Evolutionary conservation across 2,888 invertebrate genomes (phyloP), one percentile per base, ranked within the genome.

Genomic region (Autographa gamma): DNA sequence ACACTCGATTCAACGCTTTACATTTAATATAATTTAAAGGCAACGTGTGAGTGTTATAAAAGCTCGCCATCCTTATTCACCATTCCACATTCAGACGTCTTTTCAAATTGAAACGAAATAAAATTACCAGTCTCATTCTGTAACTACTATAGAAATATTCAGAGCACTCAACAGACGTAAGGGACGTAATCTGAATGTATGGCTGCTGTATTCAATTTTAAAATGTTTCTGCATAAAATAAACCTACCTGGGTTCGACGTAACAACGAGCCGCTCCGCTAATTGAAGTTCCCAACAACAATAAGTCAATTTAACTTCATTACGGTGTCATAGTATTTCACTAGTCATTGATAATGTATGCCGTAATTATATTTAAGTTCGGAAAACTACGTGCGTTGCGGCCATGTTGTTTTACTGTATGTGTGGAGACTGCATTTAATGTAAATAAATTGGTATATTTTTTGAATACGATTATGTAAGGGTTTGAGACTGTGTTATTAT

Each of bases 231-330:
- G 83, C 85, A 83, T 84, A 88, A 87, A 89, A 89, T 87, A 88
- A 87, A 88, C 82, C 83, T 71, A 65, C 65, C 81, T 70, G 76
- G 80, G 78, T 85, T 83, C 76, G 81, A 86, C 85, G 85, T 83
- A 88, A 91, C 90, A 88, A 86, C 87, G 79, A 77, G 84, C 84
- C 81, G 84, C 86, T 84, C 74, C 82, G 71, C 82, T 90, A 92
- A 92, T 92, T 91, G 89, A 88, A 88, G 91, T 91, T 91, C 74
- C 86, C 85, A 88, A 87, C 88, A 84, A 88, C 91, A 91, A 91
- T 89, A 87, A 89, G 86, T 83, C 88, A 89, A 90, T 92, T 91
- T 90, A 83, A 88, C 89, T 89, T 88, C 88, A 91, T 91, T 89
- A 89, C 80, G 77, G 80, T 86, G 86, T 86, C 88, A 89, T 88